Conservation (phyloP, 2,888 invertebrate species). For the Globia sparganii region DNA sequence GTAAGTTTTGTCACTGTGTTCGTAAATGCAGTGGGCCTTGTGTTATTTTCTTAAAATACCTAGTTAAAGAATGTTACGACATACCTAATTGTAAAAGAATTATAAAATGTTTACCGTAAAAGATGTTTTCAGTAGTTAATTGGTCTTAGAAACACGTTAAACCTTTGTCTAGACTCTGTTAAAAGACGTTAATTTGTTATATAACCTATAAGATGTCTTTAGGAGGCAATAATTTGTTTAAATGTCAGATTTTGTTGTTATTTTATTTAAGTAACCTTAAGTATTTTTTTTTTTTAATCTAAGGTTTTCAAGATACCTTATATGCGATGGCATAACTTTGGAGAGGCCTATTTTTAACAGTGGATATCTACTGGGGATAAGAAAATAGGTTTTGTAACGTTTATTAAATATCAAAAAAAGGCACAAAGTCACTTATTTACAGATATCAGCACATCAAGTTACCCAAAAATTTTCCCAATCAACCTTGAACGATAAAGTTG, state of each 20-base stretch:
- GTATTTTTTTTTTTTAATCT: no score
- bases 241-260: neutral
- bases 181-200: neutral
- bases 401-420: no score
- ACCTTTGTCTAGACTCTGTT: neutral
- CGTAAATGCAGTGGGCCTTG: conserved; percentile 53
- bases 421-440: no score
- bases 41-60: conserved; percentile 50
- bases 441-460: no score
- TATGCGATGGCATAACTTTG: neutral
- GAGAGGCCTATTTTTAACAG: neutral
- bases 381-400: no score
- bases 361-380: no score
- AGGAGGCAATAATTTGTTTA: neutral
- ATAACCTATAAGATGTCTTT: neutral
- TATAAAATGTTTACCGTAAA: neutral
- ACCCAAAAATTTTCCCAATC: no score
- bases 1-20: conserved; percentile 63
- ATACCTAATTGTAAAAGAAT: conserved; percentile 6
- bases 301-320: no score
- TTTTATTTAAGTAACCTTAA: neutral
- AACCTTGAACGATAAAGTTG: no score
- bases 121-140: neutral
- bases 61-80: conserved; percentile 15
- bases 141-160: neutral